phyloP scores from a whole-genome alignment of 2,113 vertebrate species.

The Oceanites oceanicus region DNA sequence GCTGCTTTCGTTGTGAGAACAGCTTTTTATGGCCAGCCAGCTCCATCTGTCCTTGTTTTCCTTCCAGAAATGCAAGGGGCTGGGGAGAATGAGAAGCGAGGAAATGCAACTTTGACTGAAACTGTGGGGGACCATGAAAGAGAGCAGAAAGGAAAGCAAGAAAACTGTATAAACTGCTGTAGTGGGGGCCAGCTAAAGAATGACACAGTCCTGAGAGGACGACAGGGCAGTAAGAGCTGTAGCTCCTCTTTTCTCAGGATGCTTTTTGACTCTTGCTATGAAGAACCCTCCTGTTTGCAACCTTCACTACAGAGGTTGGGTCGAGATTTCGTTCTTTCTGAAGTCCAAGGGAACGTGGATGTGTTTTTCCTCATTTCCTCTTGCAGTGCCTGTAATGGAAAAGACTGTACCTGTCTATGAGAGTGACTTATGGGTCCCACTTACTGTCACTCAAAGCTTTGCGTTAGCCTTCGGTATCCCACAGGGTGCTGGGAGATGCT shows the following conservation, averaged over 20 bases:
- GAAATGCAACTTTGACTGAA: constrained; percentile 25
- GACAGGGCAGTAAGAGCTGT: background rate
- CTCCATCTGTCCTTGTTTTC: background rate
- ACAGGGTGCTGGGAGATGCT: background rate
- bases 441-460: background rate
- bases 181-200: background rate
- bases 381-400: background rate
- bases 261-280: background rate
- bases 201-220: background rate
- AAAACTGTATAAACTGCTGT: background rate
- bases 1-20: background rate
- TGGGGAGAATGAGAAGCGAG: background rate
- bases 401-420: background rate
- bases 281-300: background rate
- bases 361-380: background rate
- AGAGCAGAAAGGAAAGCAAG: background rate
- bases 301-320: background rate
- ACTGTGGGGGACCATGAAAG: background rate
- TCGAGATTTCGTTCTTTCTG: background rate
- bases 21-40: constrained; percentile 30
- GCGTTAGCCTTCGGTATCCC: background rate
- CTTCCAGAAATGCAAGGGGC: constrained; percentile 10
- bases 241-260: background rate
- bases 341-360: background rate
- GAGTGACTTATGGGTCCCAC: accelerated